Evolutionary conservation across 2,888 invertebrate genomes (phyloP), one percentile per base, ranked within the genome.

Genomic region (Eilema caniola): DNA sequence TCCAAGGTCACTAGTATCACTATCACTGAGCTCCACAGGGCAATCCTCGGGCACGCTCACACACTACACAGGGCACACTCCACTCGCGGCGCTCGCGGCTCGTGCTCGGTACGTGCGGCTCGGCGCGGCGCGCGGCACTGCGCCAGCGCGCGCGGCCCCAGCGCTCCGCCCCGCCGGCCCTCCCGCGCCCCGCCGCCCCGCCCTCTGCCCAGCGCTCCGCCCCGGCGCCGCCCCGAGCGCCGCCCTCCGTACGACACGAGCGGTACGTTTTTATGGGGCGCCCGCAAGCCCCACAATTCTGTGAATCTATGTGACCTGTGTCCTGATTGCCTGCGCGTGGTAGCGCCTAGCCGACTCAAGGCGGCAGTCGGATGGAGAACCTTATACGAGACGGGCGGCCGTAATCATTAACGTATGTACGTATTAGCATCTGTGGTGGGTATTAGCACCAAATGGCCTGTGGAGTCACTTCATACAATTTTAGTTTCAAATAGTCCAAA

Each of bases 71-170:
- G 61, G 8, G 62, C 66, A 62, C 68, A 62, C 33, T 47, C 33
- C 81, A 80, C 81, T 79, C 82, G 76, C 80, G 78, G 67, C 60
- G 41, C 73, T 63, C 67, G 57, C 57, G 31, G 31, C 31, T 33
- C 31, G 31, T 33, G 71, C 65, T 59, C 53, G 60, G 76, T 73
- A 25, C 75, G 74, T 75, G 71, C 77, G 64, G 73, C 70, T 31
- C 66, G 53, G 66, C 66, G 60, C 65, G 71, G 71, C 73, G 80
- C 77, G 73, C 69, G 68, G 74, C 73, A 71, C 70, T 87, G 86
- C 90, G 88, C 85, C 88, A 16, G 62, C 70, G 73, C 75, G 31
- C 37, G 53, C 53, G n/a, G 75, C 61, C 72, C 62, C 75, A 14
- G 23, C 74, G 31, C 69, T 66, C 67, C 72, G 20, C 16, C 72